Base-by-base conservation (phyloP, 2,797 vertebrate genomes). In the Eremophila alpestris region DNA sequence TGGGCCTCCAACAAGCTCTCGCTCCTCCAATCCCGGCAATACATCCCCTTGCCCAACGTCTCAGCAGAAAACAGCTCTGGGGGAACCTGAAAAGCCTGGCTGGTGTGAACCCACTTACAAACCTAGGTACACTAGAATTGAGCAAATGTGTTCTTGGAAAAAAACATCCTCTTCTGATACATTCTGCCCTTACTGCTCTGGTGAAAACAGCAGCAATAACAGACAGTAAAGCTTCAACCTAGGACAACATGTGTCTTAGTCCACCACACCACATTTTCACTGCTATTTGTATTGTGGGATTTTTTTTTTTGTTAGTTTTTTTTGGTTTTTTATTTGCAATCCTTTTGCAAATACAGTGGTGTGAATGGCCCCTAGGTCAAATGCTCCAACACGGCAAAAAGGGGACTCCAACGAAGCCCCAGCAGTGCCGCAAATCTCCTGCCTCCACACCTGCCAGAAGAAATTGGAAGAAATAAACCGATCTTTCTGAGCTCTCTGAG, bases 321-420 rank as follows among this genome's bases (percentile, higher is more conserved):
- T 21, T 16, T 10, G 20, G 7, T 11, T 9, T n/a, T 32, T 3
- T 9, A 51, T 21, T 27, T 45, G 18, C 62, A 62, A 46, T 1
- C 14, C 1, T 2, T 62, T 63, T 16, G 16, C 13, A 55, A 71
- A 54, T 54, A 46, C 2, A 0, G 0, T 26, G 6, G 5, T 21
- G 17, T 38, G 29, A 54, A n/a, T 10, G 8, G 18, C 23, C 49
- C 46, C 12, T 14, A 63, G 23, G 16, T 17, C 51, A 34, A 49
- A 49, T 12, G 5, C 13, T 64, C 7, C 32, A 29, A 34, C 13
- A 1, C 20, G 30, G 30, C 30, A 41, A 34, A 38, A 46, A 62
- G 3, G 27, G 6, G 11, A 45, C 3, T n/a, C 22, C 4, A 1
- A 48, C 13, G 24, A 63, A 83, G 24, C 4, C 30, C 51, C 43